phyloP scores from a whole-genome alignment of 2,797 vertebrate species.

The Danionella dracula region DNA sequence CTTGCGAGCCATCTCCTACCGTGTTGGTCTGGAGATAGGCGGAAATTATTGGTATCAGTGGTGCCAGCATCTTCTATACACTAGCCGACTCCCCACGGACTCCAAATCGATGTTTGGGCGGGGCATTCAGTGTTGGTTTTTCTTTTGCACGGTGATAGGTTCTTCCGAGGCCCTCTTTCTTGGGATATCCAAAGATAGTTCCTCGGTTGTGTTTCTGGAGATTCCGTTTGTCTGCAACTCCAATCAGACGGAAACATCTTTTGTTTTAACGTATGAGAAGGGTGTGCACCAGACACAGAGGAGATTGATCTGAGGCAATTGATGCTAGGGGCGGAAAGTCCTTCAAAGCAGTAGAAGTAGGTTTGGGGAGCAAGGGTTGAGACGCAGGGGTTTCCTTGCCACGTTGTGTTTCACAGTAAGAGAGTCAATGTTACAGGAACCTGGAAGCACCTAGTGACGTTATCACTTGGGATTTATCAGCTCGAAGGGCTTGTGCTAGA shows the following conservation, averaged over 20 bases:
- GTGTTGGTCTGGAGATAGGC: slow-evolving; percentile 81
- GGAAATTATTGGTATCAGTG: slow-evolving; percentile 90
- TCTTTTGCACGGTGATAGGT: slow-evolving; percentile 38
- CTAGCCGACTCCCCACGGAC: slow-evolving; percentile 94
- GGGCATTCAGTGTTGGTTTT: slow-evolving; percentile 61
- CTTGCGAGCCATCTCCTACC: slow-evolving; percentile 65
- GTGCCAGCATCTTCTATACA: slow-evolving; percentile 96
- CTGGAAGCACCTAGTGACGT: slow-evolving; percentile 66
- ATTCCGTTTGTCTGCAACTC: slow-evolving; percentile 12
- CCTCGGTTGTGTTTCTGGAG: slow-evolving; percentile 46
- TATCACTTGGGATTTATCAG: slow-evolving; percentile 59
- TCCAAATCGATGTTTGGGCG: slow-evolving; percentile 76
- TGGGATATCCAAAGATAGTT: slow-evolving; percentile 18
- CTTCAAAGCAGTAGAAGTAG: slow-evolving; percentile 43
- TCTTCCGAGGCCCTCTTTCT: slow-evolving; percentile 80
- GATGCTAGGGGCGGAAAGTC: slow-evolving; percentile 91
- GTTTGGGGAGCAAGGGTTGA: slow-evolving; percentile 83
- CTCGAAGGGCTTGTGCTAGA: slow-evolving; percentile 32
- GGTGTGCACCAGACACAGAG: slow-evolving; percentile 85
- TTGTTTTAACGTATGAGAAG: slow-evolving; percentile 41
- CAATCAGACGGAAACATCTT: slow-evolving; percentile 6
- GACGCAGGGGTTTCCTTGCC: slow-evolving; percentile 67
- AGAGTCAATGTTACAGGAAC: slow-evolving; percentile 58
- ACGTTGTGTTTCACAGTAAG: slow-evolving; percentile 58
- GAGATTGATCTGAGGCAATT: slow-evolving; percentile 97